These are phyloP conservation scores for Carlito syrichta DNA, from an alignment of 2,113 vertebrate species.

Conservation along the genomic window DNA sequence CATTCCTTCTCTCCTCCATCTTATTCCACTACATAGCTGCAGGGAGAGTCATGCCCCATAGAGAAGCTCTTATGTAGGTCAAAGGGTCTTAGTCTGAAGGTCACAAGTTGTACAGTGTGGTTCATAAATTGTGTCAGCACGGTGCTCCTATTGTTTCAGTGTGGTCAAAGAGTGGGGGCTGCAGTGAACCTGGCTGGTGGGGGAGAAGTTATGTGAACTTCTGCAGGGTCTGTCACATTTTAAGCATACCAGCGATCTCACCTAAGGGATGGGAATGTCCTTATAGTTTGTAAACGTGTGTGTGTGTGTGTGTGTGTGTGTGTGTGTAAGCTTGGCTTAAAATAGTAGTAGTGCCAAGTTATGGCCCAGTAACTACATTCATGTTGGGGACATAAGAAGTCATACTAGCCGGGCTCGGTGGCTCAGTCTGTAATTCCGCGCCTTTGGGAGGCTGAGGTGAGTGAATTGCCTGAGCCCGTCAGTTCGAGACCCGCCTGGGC, in stretches of 20 bases:
- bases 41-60: background rate
- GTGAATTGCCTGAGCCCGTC: too few relatives aligned
- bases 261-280: background rate
- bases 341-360: background rate
- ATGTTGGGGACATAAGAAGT: background rate
- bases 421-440: too few relatives aligned
- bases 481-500: too few relatives aligned
- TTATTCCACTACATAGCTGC: background rate
- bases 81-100: background rate
- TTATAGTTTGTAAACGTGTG: accelerated
- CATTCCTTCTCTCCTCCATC: background rate
- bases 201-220: background rate
- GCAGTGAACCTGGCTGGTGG: background rate
- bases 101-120: background rate
- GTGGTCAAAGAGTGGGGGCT: background rate
- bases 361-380: background rate
- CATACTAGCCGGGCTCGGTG: too few relatives aligned
- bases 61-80: background rate
- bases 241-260: background rate
- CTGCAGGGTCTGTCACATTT: background rate
- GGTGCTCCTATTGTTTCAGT: background rate
- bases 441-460: too few relatives aligned
- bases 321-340: background rate
- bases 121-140: background rate
- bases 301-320: background rate